Conservation (phyloP, 2,797 vertebrate genomes). For the Epinephelus malabaricus region DNA sequence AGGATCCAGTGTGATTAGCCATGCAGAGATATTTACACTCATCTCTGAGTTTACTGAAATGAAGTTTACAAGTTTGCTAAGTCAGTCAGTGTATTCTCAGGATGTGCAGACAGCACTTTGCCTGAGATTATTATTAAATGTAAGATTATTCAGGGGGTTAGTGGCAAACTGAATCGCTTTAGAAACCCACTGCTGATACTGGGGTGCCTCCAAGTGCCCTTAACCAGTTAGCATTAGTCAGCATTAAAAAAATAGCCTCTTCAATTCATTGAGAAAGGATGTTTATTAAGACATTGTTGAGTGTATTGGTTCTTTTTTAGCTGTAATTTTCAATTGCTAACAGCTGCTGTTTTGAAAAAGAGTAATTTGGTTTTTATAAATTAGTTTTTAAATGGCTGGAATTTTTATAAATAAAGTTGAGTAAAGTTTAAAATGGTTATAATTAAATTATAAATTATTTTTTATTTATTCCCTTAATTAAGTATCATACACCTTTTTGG, state of each 20-base stretch:
- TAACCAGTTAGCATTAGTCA: constrained; percentile 41
- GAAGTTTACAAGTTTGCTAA: constrained; percentile 22
- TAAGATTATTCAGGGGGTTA: constrained; percentile 18
- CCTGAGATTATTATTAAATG: constrained; percentile 18
- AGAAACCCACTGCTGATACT: constrained; percentile 37
- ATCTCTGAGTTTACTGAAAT: constrained; percentile 17
- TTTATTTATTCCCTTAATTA: constrained; percentile 1
- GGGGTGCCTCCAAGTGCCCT: constrained; percentile 59
- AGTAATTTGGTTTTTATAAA: constrained; percentile 26
- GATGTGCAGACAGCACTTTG: not conserved
- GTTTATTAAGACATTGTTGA: constrained; percentile 35
- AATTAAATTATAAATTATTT: constrained; percentile 3
- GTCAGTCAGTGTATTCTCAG: constrained; percentile 2
- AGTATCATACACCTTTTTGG: not conserved
- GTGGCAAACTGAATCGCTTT: constrained; percentile 21
- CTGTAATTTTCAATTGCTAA: constrained; percentile 34
- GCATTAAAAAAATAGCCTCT: constrained; percentile 22
- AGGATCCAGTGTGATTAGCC: constrained; percentile 11
- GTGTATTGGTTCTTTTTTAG: constrained; percentile 31
- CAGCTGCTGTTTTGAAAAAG: constrained; percentile 34
- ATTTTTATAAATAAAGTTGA: constrained; percentile 11
- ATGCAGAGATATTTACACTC: not conserved
- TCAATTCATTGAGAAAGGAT: constrained; percentile 16
- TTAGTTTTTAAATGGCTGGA: constrained; percentile 32
- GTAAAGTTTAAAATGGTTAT: constrained; percentile 14